These are phyloP conservation scores for Fregetta grallaria DNA, from an alignment of 2,113 vertebrate species.

Conservation along the genomic window DNA sequence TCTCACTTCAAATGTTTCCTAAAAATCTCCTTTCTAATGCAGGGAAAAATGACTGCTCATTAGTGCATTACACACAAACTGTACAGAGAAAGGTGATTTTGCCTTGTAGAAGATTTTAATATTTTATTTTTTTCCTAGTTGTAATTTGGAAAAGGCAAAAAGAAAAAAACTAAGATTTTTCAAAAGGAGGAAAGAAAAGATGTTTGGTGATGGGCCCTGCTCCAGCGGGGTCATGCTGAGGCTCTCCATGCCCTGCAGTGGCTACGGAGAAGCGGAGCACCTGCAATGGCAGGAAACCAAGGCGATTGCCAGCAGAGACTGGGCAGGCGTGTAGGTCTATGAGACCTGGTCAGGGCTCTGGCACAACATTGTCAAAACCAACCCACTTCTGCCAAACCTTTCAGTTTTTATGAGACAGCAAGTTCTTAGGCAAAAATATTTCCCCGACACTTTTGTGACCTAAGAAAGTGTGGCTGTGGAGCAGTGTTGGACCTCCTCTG, in stretches of 20 bases:
- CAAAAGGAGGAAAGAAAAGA: not conserved
- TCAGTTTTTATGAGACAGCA: not conserved
- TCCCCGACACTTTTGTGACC: not conserved
- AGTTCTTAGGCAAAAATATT: not conserved
- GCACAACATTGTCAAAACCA: not conserved
- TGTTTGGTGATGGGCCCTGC: not conserved
- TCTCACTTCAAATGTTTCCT: not conserved
- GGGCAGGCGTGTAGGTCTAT: not conserved
- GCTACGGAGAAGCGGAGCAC: not conserved
- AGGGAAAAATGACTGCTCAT: not conserved
- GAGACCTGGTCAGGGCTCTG: not conserved
- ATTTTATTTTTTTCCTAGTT: not conserved
- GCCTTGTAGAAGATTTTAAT: not conserved
- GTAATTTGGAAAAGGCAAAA: not conserved
- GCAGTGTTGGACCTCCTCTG: rapidly evolving
- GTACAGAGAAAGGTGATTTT: not conserved
- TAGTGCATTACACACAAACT: not conserved
- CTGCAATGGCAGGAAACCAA: not conserved
- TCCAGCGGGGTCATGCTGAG: not conserved
- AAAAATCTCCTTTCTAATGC: not conserved
- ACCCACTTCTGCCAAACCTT: not conserved
- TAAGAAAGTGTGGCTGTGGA: not conserved
- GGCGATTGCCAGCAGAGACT: not conserved
- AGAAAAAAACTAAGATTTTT: not conserved
- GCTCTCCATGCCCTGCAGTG: not conserved